Evolutionary conservation across 2,113 vertebrate species (phyloP).

Genomic region (Chiloscyllium plagiosum): DNA sequence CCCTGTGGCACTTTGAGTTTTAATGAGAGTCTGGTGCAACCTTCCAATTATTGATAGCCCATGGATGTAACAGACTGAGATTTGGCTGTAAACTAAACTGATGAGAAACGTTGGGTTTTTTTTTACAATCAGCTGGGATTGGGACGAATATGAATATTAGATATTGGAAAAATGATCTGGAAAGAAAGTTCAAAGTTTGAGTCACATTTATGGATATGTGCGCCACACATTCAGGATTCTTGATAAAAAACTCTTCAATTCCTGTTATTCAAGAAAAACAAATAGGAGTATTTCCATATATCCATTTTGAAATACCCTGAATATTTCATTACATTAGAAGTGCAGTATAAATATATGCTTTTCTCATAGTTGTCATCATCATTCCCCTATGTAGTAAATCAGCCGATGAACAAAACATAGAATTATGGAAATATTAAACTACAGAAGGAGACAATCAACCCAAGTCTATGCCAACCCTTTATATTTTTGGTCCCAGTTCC

Average conservation of each 20-base stretch:
- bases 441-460: too few species aligned
- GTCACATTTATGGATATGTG: neutral
- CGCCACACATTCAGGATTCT: neutral
- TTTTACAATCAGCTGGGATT: neutral
- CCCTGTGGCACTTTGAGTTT: neutral
- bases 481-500: neutral
- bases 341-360: too few species aligned
- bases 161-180: neutral
- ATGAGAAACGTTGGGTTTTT: neutral
- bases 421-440: too few species aligned
- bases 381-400: neutral
- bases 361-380: too few species aligned
- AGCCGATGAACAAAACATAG: neutral
- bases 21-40: neutral
- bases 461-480: too few species aligned
- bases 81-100: neutral
- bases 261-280: neutral
- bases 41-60: neutral
- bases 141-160: neutral
- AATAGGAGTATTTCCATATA: neutral
- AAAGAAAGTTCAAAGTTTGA: neutral
- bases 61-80: neutral
- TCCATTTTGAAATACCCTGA: neutral
- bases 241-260: neutral
- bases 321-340: too few species aligned